Conservation (phyloP, 2,113 vertebrate genomes). For the Calyptomena viridis region DNA sequence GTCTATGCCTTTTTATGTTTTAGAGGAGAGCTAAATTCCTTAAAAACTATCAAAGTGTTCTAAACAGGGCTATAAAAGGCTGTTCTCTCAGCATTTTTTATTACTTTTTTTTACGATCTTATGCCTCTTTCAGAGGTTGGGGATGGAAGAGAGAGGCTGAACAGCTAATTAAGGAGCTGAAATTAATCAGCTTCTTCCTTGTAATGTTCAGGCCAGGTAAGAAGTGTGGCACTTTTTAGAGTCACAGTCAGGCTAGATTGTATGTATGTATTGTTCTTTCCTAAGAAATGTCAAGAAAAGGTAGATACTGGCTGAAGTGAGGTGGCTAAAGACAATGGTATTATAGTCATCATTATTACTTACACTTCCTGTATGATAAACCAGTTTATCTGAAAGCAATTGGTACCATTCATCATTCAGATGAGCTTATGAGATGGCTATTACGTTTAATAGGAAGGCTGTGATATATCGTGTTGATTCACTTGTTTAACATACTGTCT, state of each 20-base stretch:
- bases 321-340: not conserved
- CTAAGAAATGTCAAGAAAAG: not conserved
- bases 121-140: not conserved
- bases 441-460: slow-evolving; percentile 11
- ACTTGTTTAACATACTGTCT: not conserved
- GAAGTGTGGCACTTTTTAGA: not conserved
- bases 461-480: not conserved
- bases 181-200: not conserved
- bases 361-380: not conserved
- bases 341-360: not conserved
- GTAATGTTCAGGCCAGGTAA: not conserved
- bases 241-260: not conserved
- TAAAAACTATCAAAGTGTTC: not conserved
- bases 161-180: not conserved
- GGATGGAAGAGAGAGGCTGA: not conserved
- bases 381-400: not conserved
- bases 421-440: not conserved
- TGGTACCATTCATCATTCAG: not conserved
- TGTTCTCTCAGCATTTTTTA: not conserved
- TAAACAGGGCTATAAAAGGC: not conserved
- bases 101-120: accelerated
- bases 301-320: not conserved
- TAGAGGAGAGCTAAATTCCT: not conserved
- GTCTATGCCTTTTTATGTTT: not conserved
- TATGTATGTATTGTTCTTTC: not conserved